Base-by-base conservation (phyloP, 2,888 invertebrate species). In the Acronicta psi region DNA sequence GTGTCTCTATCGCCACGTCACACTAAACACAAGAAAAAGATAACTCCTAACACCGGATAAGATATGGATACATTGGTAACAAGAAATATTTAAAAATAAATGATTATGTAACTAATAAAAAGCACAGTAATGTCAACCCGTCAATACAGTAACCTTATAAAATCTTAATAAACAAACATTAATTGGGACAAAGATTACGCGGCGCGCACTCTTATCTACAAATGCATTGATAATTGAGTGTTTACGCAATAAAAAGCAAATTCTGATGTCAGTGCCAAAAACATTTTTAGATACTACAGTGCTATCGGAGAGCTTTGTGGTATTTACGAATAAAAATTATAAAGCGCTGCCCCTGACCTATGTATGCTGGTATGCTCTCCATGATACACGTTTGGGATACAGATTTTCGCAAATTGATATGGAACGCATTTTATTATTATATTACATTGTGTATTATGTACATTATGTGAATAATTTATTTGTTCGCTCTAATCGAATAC, bases 131-230 rank as follows among this genome's bases (percentile, higher is more conserved):
- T 25, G 34, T 25, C 36, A 51, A 46, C 51, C 43, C 23, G 42
- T 57, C 46, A 59, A 59, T 59, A 49, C 40, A 43, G 52, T 73
- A 73, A 73, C 70, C 73, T 70, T 69, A 64, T 72, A 63, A 66
- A 73, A 66, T 66, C 62, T 63, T 49, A 65, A 68, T 71, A 71
- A 75, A 75, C 55, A 70, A 59, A 70, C 63, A 73, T 57, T 63
- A 73, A 77, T 53, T 77, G 55, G 76, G 61, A 42, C 71, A 77
- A 63, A 69, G 69, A 73, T 75, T 75, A 64, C 51, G 66, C 25
- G 54, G 59, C 45, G 60, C 53, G 42, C 64, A 52, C 40, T 62
- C 20, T 69, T 77, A 75, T 77, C 78, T 31, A 40, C 46, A 54
- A 75, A 25, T 77, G 77, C 77, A 77, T 62, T 77, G 60, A 66